phyloP scores from a whole-genome alignment of 1,140 invertebrate species.

The Pygmarrhopalites habei region DNA sequence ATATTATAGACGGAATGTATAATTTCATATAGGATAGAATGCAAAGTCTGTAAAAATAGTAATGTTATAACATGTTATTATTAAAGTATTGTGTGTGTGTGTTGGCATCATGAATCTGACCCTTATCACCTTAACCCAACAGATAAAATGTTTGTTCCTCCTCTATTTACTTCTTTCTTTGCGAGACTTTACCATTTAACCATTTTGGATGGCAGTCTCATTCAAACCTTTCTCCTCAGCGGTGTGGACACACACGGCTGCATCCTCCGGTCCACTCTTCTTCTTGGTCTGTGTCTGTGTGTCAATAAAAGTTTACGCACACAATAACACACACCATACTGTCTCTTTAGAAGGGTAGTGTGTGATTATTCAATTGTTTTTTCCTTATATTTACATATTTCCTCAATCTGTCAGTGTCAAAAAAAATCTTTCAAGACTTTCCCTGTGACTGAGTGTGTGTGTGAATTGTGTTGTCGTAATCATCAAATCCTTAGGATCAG shows the following conservation, averaged over 20 bases:
- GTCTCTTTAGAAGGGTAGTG: not conserved
- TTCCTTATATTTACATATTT: too few relatives aligned
- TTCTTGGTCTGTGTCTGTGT: not conserved
- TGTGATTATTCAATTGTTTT: too few relatives aligned
- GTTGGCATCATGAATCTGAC: too few relatives aligned
- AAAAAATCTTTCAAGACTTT: too few relatives aligned
- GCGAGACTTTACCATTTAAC: too few relatives aligned
- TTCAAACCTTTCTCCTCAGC: not conserved
- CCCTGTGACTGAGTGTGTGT: too few relatives aligned
- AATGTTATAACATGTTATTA: not conserved
- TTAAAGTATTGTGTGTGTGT: not conserved
- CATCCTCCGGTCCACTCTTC: not conserved
- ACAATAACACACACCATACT: not conserved
- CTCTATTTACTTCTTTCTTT: not conserved
- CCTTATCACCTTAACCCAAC: not conserved
- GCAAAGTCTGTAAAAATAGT: not conserved
- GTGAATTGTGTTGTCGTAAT: too few relatives aligned
- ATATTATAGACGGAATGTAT: not conserved
- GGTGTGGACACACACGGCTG: not conserved
- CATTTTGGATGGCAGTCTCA: too few relatives aligned
- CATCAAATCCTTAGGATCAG: too few relatives aligned
- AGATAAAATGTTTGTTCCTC: not conserved
- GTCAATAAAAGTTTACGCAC: too few relatives aligned
- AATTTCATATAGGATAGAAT: not conserved
- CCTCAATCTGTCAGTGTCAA: too few relatives aligned